Evolutionary conservation across 2,888 invertebrate species (phyloP).

Genomic region (Rotaria macrura): DNA sequence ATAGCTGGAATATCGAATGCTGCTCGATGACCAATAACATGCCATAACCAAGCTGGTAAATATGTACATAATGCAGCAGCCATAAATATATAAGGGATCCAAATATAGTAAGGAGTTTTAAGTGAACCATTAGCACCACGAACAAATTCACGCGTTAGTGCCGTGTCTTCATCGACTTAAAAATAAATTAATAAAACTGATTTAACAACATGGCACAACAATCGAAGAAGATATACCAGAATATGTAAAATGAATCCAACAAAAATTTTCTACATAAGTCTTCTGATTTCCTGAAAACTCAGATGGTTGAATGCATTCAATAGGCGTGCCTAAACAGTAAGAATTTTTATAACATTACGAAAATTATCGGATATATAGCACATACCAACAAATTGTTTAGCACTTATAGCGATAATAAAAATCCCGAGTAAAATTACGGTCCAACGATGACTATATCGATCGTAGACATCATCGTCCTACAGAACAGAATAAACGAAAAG

Average conservation of each 20-base stretch:
- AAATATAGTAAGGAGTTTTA: slow-evolving; percentile 4
- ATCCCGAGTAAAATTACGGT: not conserved
- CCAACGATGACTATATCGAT: slow-evolving; percentile 8
- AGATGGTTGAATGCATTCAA: slow-evolving; percentile 19
- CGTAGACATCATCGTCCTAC: slow-evolving; percentile 18
- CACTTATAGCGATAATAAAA: slow-evolving; percentile 16
- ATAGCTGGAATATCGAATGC: slow-evolving; percentile 8
- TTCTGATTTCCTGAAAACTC: slow-evolving; percentile 13
- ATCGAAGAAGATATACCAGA: not conserved
- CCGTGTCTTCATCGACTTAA: not conserved
- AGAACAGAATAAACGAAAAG: too few relatives aligned
- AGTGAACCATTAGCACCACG: not conserved
- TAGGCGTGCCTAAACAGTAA: not conserved
- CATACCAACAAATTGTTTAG: slow-evolving; percentile 22
- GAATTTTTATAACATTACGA: not conserved
- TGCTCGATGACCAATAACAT: not conserved
- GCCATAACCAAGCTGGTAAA: slow-evolving; percentile 16
- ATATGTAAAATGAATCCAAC: slow-evolving; percentile 20
- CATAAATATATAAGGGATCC: slow-evolving; percentile 10
- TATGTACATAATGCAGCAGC: not conserved
- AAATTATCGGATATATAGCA: not conserved
- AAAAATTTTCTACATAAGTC: slow-evolving; percentile 3
- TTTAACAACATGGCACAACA: not conserved
- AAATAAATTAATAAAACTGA: not conserved
- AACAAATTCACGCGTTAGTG: not conserved